These are phyloP conservation scores for Chaenogobius annularis DNA, from an alignment of 2,113 vertebrate species.

Conservation along the genomic window DNA sequence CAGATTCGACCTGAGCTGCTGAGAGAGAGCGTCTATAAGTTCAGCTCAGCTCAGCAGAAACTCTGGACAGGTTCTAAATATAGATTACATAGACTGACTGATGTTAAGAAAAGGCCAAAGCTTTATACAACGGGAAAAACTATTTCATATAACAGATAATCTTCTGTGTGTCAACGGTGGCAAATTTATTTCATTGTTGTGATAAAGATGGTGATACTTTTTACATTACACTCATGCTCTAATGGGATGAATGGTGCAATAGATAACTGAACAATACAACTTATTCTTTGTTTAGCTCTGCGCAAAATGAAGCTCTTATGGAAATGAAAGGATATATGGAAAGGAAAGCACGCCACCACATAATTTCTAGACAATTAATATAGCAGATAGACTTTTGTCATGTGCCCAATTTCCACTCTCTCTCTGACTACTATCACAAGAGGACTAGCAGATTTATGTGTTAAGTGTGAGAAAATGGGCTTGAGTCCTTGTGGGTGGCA, in stretches of 20 bases:
- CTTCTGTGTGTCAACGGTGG: not conserved
- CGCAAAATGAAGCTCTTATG: not conserved
- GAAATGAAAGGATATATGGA: not conserved
- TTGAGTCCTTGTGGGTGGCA: not conserved
- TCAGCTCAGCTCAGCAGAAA: slow-evolving; percentile 1
- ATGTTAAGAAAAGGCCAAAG: slow-evolving; percentile 4
- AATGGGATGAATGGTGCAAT: not conserved
- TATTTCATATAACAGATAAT: slow-evolving; percentile 7
- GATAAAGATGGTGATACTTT: slow-evolving; percentile 7
- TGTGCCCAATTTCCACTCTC: not conserved
- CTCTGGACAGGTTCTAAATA: slow-evolving; percentile 6
- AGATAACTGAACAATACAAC: not conserved
- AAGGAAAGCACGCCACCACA: not conserved
- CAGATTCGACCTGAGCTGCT: not conserved
- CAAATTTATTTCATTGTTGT: not conserved
- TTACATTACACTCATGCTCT: not conserved
- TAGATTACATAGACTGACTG: slow-evolving; percentile 5
- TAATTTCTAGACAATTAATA: not conserved
- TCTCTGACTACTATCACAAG: not conserved
- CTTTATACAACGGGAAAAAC: not conserved
- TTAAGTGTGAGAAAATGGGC: not conserved
- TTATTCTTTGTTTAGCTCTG: not conserved
- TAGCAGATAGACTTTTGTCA: not conserved
- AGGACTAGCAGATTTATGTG: not conserved
- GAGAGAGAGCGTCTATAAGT: not conserved